Evolutionary conservation across 2,888 invertebrate species (phyloP), one percentile per base, ranked within the genome.

Genomic region (Abrostola tripartita): DNA sequence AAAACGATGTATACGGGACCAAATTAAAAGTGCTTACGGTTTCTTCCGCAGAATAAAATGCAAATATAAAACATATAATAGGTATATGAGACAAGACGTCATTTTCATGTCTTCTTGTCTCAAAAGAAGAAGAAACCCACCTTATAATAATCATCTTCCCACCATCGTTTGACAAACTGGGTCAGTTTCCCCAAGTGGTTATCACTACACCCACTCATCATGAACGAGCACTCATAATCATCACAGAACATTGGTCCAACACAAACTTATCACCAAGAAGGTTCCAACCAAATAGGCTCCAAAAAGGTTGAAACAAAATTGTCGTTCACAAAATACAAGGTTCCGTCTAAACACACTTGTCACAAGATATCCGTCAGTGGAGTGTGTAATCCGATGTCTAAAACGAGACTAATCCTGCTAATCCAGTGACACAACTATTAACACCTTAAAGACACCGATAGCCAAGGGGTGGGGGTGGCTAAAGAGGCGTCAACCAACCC

Each of bases 101-200:
- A n/a, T n/a, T n/a, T n/a, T n/a, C n/a, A n/a, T n/a, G n/a, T n/a
- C n/a, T 14, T 50, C 5, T n/a, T 12, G 40, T 14, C 5, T 42
- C 12, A 14, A 0, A 24, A 7, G 14, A 57, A 50, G 5, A 24
- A 14, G 6, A n/a, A 52, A 85, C 84, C 14, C 82, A 92, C 92
- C 92, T 91, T 83, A 41, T 71, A 52, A 79, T 88, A 87, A 74
- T 84, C 88, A 52, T 92, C 90, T 78, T 92, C 90, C 92, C 92
- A 92, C 92, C 92, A 93, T 2, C 92, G 85, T 71, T 89, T 90
- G 7, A 92, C 90, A 68, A 92, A 93, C 72, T 85, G 86, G 12
- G 86, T 83, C 59, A 93, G 75, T 76, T 89, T 89, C 14, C 72
- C 78, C 77, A 93, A 83, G 82, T 85, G 86, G 61, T 82, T 84